Evolutionary conservation across 2,888 invertebrate genomes (phyloP).

Genomic region (Drosophila mercatorum): DNA sequence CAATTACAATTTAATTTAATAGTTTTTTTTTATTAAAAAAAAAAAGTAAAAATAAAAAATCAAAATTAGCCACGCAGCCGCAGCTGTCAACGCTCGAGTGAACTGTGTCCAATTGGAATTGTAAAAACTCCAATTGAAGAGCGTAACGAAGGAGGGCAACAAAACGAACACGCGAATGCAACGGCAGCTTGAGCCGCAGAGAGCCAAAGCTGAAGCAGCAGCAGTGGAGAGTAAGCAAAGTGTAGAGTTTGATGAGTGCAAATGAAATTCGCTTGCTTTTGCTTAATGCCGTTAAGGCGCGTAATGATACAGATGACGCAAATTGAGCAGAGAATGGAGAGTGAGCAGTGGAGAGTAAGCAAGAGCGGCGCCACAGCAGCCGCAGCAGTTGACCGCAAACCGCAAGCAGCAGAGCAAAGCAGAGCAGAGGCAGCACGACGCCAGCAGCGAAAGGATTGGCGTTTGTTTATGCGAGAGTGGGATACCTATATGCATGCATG

Average conservation of each 20-base stretch:
- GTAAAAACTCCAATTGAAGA: constrained; percentile 46
- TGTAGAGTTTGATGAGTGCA: constrained; percentile 59
- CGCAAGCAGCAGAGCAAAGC: constrained; percentile 32
- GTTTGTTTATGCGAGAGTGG: constrained; percentile 16
- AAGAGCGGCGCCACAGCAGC: constrained; percentile 46
- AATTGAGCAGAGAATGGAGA: constrained; percentile 7
- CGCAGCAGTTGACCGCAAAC: constrained; percentile 58
- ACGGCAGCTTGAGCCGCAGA: constrained; percentile 25
- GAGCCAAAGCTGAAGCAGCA: neutral
- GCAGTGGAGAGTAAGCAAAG: neutral
- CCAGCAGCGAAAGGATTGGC: constrained; percentile 65
- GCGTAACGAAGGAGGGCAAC: constrained; percentile 26
- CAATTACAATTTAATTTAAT: constrained; percentile 29
- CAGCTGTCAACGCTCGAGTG: constrained; percentile 34
- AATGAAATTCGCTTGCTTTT: constrained; percentile 61
- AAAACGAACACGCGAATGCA: constrained; percentile 5
- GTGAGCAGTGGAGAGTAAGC: constrained; percentile 5
- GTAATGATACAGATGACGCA: constrained; percentile 55
- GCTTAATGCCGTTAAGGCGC: constrained; percentile 56
- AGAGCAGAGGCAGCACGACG: constrained; percentile 20
- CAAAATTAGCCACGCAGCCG: constrained; percentile 36
- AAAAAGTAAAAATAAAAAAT: neutral
- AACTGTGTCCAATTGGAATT: constrained; percentile 23
- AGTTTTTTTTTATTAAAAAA: constrained; percentile 14
- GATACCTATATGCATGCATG: neutral